Evolutionary conservation across 1,140 invertebrate species (phyloP), one percentile per base, ranked within the genome.

Genomic region (Schlechtendalia chinensis): DNA sequence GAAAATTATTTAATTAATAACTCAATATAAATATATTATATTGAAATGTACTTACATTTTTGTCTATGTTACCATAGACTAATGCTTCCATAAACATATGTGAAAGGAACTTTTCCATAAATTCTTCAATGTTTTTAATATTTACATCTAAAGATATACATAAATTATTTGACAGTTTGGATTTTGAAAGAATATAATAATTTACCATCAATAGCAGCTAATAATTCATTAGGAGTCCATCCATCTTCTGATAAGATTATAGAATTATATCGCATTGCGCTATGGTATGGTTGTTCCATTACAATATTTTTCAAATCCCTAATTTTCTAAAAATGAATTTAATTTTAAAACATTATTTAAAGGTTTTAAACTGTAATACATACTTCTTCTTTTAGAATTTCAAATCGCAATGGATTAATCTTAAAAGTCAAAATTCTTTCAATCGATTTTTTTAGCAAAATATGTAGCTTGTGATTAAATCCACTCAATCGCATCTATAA

Each of bases 211-310:
- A 91, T 89, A 5, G 93, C 90, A 27, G 92, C 90, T 29, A 97
- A 85, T 2, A 98, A 87, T 85, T 98, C 95, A 29, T 92, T 89
- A 84, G 96, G 94, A 0, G 91, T 92, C 96, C 96, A 99, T 14
- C 91, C 89, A 83, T 93, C 88, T 85, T 98, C 95, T 0, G 91
- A 90, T 81, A 98, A 87, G 50, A 98, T 87, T 17, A 95, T 87
- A 16, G 92, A 90, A 67, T 95, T 89, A 86, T 96, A 95, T 87
- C 97, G 97, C 12, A 94, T 89, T n/a, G 94, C 93, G 86, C 98
- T 96, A 85, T 95, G 90, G 85, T 97, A 95, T 0, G 97, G 96
- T 85, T 98, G 96, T 84, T 97, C 95, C 1, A 94, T 91, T 81
- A 92, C 89, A 84, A 93, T 94, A 86, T 95, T 95, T 85, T 90